phyloP scores from a whole-genome alignment of 2,113 vertebrate species.

The Gymnorhina tibicen region DNA sequence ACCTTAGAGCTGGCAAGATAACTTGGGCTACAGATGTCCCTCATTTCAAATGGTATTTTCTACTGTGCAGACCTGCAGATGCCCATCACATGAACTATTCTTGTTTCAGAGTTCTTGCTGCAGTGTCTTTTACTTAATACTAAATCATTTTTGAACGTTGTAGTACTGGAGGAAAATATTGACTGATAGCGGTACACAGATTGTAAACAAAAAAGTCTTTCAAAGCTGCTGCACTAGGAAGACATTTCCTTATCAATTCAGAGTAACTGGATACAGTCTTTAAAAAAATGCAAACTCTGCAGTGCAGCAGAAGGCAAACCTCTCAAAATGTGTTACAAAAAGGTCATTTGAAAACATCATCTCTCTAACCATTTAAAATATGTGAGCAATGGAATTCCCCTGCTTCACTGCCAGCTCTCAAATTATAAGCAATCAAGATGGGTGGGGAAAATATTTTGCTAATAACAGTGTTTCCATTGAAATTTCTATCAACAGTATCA shows the following conservation, averaged over 20 bases:
- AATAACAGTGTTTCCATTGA: not conserved
- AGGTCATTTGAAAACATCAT: not conserved
- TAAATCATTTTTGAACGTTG: not conserved
- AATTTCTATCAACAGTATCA: not conserved
- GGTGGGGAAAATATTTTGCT: not conserved
- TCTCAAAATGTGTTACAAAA: not conserved
- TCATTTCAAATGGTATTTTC: not conserved
- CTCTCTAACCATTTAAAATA: not conserved
- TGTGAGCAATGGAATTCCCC: not conserved
- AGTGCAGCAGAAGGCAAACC: not conserved
- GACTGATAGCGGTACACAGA: rapidly evolving
- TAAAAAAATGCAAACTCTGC: not conserved
- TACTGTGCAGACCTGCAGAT: not conserved
- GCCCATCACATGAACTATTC: not conserved
- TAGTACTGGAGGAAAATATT: not conserved
- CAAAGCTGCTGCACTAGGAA: not conserved
- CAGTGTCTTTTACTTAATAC: not conserved
- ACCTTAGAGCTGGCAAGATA: not conserved
- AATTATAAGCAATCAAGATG: not conserved
- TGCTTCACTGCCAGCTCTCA: not conserved
- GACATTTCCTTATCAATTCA: not conserved
- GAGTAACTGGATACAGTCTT: not conserved
- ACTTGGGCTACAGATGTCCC: not conserved
- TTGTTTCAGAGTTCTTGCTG: not conserved
- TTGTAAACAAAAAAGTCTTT: not conserved